Base-by-base conservation (phyloP, 2,113 vertebrate genomes). In the Gymnocephalus cernua region DNA sequence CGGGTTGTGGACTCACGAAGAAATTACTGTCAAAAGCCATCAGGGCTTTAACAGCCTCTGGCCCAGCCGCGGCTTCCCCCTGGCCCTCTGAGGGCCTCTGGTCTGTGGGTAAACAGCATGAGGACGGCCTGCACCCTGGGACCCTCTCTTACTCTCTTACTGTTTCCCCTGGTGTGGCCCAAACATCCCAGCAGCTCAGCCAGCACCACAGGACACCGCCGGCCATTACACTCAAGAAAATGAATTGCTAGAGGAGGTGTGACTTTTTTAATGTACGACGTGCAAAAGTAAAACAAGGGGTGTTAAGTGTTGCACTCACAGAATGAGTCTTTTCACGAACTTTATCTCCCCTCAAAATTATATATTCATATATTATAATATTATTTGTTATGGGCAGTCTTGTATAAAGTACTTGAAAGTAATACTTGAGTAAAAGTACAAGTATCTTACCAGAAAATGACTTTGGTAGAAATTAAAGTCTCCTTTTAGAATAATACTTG, bases 1-100 rank as follows among this genome's bases (percentile, higher is more conserved):
- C 12, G 65, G 85, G 76, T 81, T 84, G 85, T 86, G 83, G 88
- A 89, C 86, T 85, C 89, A 88, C 90, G 88, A 91, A 94, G 91
- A 95, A 93, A 93, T 95, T 93, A 93, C 90, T 95, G 94, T 94
- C 93, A 93, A 85, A 94, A 91, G 75, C 85, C 89, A 94, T 95
- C 93, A 92, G 82, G 79, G 71, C 65, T 93, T 93, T 90, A 94
- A 94, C 91, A 87, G 91, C 80, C 77, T 83, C 91, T 93, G 90
- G 91, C 91, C 82, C 72, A 69, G 80, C 62, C 23, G 23, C 16
- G 59, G 76, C 76, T 83, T 85, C 79, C 83, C 79, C 84, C 74
- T 67, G 57, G 78, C 77, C 80, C 81, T 88, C 53, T 7, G 74
- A 83, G 89, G 88, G 89, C 88, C 78, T 88, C 70, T 88, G 86